Evolutionary conservation across 2,113 vertebrate genomes (phyloP), one percentile per base, ranked within the genome.

Genomic region (Leptodactylus fuscus): DNA sequence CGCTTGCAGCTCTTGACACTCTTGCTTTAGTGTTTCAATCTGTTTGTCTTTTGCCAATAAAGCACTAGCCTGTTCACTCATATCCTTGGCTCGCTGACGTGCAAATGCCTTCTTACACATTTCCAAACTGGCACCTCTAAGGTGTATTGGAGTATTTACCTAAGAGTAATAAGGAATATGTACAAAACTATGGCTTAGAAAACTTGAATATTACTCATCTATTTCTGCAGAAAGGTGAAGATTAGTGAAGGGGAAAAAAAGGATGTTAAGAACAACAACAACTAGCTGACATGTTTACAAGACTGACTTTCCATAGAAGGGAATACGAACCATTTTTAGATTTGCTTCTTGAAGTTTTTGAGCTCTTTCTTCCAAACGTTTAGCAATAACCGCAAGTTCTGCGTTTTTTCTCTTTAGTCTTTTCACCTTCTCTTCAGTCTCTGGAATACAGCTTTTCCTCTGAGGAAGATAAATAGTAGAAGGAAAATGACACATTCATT

Each of bases 381-480:
- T 98, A 86, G 98, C 98, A 0, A 99, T 97, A 91, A 98, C 95
- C 0, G 97, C 95, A 92, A 99, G 94, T 91, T 99, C 97, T 0
- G 97, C 97, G 0, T 99, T 99, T 92, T 98, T 99, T 88, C 95
- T 94, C 93, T 98, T 97, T 88, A 99, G 92, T 83, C 97, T 94
- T 92, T 95, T 96, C 88, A 99, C 97, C 91, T 99, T 99, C 95
- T 99, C 98, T 91, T 98, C 96, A 0, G 97, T 97, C 92, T 98
- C 97, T 0, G 97, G 97, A 82, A 96, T 97, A 79, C 95, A 97
- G 95, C 94, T 99, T 90, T 96, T 98, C 87, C 97, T 94, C 98
- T 99, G 87, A 53, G 82, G 8, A 87, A 79, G 62, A 83, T 79
- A 34, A 4, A 82, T 60, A 88, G 70, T 85, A 65, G 81, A 5